Percentiles rank a stretch among this genome's conserved stretches.
Evolutionary conservation across 2,113 vertebrate species (phyloP).

Genomic region (Aphyosemion australe): DNA sequence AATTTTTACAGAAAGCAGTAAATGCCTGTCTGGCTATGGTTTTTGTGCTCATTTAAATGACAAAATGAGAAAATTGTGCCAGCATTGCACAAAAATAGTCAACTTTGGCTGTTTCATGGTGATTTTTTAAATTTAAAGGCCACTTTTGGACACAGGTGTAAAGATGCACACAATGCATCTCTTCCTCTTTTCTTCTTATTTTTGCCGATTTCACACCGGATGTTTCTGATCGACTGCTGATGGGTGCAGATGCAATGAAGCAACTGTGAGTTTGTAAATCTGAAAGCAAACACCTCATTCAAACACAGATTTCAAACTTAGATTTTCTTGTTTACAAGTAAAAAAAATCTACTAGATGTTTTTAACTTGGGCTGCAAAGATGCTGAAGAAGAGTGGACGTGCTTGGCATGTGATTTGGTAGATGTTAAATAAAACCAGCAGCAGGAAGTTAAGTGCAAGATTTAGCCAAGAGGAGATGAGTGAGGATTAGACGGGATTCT

Average conservation of each 20-base stretch:
- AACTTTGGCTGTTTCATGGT: too few species aligned
- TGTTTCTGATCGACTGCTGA: background rate
- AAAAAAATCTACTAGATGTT: background rate
- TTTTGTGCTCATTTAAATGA: too few species aligned
- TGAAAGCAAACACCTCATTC: background rate
- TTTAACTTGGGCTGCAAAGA: conserved; percentile 14
- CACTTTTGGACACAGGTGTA: background rate
- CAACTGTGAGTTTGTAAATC: background rate
- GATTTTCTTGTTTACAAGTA: conserved; percentile 12
- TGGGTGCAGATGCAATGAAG: background rate
- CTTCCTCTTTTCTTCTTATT: background rate
- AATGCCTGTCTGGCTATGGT: too few species aligned
- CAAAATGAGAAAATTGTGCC: too few species aligned
- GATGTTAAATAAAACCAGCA: conserved; percentile 23
- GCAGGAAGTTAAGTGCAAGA: conserved; percentile 6
- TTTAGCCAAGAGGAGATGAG: conserved; percentile 25
- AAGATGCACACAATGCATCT: background rate
- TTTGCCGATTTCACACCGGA: background rate
- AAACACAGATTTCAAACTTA: background rate
- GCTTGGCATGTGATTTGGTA: conserved; percentile 12
- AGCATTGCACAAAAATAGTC: too few species aligned
- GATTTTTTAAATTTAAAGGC: background rate
- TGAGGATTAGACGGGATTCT: conserved; percentile 34
- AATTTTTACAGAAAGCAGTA: too few species aligned
- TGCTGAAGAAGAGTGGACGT: background rate